Evolutionary conservation across 2,888 invertebrate genomes (phyloP).

Genomic region (Epirrhoe alternata): DNA sequence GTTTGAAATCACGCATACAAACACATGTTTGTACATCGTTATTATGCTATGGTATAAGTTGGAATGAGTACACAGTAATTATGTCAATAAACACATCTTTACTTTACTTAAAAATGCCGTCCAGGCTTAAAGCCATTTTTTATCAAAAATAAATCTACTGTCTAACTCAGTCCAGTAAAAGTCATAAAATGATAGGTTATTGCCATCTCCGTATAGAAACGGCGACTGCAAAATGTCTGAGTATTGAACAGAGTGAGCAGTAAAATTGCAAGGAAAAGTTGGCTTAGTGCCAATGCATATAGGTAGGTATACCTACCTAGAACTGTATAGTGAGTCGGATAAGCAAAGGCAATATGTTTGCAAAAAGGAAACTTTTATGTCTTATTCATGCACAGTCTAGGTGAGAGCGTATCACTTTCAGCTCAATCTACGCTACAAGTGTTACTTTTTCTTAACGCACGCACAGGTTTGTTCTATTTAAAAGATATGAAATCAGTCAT

Average conservation of each 20-base stretch:
- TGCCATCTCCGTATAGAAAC: slow-evolving; percentile 70
- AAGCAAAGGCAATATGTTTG: slow-evolving; percentile 58
- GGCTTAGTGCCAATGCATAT: slow-evolving; percentile 61
- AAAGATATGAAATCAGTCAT: background rate
- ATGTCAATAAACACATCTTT: too few species aligned
- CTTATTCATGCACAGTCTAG: slow-evolving; percentile 66
- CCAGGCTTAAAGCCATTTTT: too few species aligned
- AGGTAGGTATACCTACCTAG: slow-evolving; percentile 16
- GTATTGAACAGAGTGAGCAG: slow-evolving; percentile 64
- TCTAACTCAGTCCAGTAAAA: slow-evolving; percentile 40
- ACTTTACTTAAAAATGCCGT: too few species aligned
- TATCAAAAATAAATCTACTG: too few species aligned
- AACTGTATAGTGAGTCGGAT: slow-evolving; percentile 12
- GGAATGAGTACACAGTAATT: too few species aligned
- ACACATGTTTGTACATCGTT: background rate
- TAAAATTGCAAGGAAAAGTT: slow-evolving; percentile 77
- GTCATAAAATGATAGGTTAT: slow-evolving; percentile 73
- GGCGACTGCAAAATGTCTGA: slow-evolving; percentile 68
- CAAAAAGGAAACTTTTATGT: slow-evolving; percentile 71
- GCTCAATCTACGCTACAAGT: slow-evolving; percentile 38
- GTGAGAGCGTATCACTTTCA: slow-evolving; percentile 48
- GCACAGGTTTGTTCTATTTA: background rate
- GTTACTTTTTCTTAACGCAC: slow-evolving; percentile 30
- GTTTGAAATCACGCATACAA: slow-evolving; percentile 23
- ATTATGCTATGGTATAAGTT: too few species aligned